Evolutionary conservation across 2,888 invertebrate species (phyloP).

Genomic region (Dyspetes luteomarginatus): DNA sequence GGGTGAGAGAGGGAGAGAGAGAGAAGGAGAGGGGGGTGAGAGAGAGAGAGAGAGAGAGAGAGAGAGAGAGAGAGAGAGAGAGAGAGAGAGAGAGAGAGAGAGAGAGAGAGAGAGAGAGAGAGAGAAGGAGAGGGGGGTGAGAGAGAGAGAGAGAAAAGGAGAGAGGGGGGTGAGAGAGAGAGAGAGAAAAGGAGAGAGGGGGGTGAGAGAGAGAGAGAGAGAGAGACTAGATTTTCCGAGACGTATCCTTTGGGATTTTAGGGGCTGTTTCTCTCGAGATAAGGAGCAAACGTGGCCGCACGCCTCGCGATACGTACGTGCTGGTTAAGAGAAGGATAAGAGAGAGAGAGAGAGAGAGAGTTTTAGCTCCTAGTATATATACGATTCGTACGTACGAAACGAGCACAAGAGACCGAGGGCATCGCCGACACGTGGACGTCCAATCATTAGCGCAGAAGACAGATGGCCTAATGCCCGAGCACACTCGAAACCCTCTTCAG

Average conservation of each 20-base stretch:
- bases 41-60: too few relatives aligned
- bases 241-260: conserved; percentile 54
- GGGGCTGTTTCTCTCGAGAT: conserved; percentile 53
- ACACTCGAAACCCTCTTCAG: conserved; percentile 64
- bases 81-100: too few relatives aligned
- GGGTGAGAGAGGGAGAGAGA: too few relatives aligned
- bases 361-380: conserved; percentile 17
- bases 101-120: too few relatives aligned
- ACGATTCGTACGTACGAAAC: conserved; percentile 39
- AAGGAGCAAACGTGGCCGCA: conserved; percentile 44
- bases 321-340: conserved; percentile 15
- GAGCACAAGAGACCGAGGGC: conserved; percentile 7
- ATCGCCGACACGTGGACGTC: conserved; percentile 72
- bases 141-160: too few relatives aligned
- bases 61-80: too few relatives aligned
- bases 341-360: conserved; percentile 15
- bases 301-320: conserved; percentile 40
- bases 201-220: too few relatives aligned
- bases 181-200: too few relatives aligned
- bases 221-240: too few relatives aligned
- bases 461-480: conserved; percentile 75
- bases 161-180: too few relatives aligned
- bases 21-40: too few relatives aligned
- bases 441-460: conserved; percentile 78
- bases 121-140: too few relatives aligned